phyloP scores from a whole-genome alignment of 2,888 invertebrate species.

The Ommatoiulus sabulosus region DNA sequence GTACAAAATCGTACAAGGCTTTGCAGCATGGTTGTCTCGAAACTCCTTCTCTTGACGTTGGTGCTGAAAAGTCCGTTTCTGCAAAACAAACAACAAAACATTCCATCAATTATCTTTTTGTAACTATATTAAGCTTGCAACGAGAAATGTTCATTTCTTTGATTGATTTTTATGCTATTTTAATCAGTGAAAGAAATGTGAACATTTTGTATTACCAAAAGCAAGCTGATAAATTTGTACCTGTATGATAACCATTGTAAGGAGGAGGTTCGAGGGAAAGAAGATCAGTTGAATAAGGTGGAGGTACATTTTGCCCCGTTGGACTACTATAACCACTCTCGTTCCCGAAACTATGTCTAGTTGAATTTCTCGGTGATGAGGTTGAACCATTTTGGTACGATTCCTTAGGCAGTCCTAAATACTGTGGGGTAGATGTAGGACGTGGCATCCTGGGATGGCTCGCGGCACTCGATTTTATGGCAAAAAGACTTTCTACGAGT shows the following conservation, averaged over 20 bases:
- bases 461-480: slow-evolving; percentile 66
- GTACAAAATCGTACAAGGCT: slow-evolving; percentile 98
- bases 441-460: neutral
- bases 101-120: too few species aligned
- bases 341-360: neutral
- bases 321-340: neutral
- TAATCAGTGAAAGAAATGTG: neutral
- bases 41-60: slow-evolving; percentile 61
- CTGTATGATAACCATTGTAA: neutral
- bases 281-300: slow-evolving; percentile 23
- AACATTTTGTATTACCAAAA: neutral
- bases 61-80: neutral
- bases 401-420: neutral
- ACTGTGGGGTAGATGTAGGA: neutral
- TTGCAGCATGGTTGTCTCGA: slow-evolving; percentile 81
- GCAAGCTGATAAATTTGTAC: neutral
- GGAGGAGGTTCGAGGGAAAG: slow-evolving; percentile 8
- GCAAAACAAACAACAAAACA: neutral
- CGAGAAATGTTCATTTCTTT: too few species aligned
- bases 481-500: slow-evolving; percentile 85
- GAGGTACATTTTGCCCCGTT: neutral
- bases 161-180: too few species aligned
- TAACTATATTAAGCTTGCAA: too few species aligned
- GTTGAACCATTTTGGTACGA: neutral
- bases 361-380: neutral